These are phyloP conservation scores for Sturnira hondurensis DNA, from an alignment of 2,113 vertebrate genomes.

Conservation along the genomic window DNA sequence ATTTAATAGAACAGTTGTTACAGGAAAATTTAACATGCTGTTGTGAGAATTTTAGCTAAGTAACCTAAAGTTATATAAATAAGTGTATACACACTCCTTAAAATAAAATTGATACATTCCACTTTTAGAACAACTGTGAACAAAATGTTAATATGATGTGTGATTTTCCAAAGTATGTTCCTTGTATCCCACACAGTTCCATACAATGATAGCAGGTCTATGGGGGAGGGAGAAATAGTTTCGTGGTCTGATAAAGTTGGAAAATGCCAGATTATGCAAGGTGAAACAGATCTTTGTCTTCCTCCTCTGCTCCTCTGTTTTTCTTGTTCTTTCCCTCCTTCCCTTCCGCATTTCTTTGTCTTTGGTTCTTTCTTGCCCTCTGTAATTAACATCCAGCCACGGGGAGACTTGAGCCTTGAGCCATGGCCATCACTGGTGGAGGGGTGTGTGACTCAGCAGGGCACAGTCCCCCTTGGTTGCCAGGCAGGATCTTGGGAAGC, in stretches of 20 bases:
- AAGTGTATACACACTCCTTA: not conserved
- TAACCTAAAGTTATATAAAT: not conserved
- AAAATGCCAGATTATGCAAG: not conserved
- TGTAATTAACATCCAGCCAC: not conserved
- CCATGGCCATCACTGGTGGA: not conserved
- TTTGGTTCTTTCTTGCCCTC: not conserved
- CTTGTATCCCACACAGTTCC: not conserved
- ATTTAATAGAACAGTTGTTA: conserved; percentile 31
- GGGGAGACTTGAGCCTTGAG: not conserved
- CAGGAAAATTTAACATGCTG: not conserved
- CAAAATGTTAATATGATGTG: not conserved
- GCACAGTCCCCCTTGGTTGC: not conserved
- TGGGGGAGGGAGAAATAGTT: not conserved
- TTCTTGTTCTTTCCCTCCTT: fast-evolving
- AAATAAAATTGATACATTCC: not conserved
- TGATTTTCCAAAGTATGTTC: not conserved
- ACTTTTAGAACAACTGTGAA: not conserved
- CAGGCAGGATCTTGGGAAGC: not conserved
- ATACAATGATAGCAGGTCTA: not conserved
- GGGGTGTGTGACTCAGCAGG: not conserved
- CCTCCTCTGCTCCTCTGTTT: not conserved
- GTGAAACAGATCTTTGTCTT: not conserved
- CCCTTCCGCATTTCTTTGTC: not conserved
- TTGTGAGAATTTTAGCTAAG: not conserved
- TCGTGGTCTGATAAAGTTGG: not conserved